Conservation (phyloP, 2,113 vertebrate species). For the Pseudorectes ferrugineus region DNA sequence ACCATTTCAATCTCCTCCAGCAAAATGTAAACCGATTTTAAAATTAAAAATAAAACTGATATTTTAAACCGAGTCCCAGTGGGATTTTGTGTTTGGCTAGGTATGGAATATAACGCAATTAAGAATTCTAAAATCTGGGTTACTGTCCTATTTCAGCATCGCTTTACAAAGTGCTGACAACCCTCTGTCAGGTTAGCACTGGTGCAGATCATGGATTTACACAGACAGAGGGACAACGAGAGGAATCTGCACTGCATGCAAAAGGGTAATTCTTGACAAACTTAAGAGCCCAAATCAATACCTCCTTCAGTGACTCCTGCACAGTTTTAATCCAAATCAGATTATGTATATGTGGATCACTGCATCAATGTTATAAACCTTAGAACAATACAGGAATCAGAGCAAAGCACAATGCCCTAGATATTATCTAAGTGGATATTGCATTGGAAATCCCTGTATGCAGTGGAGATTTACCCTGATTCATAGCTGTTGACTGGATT, state of each 20-base stretch:
- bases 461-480: background rate
- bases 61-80: background rate
- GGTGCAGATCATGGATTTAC: background rate
- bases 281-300: background rate
- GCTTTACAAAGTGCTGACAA: background rate
- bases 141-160: background rate
- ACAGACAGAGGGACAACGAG: background rate
- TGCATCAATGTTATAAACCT: background rate
- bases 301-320: background rate
- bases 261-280: background rate
- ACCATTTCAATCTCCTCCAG: background rate
- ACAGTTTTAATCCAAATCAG: background rate
- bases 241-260: background rate
- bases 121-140: slow-evolving; percentile 20
- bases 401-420: background rate
- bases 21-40: background rate
- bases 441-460: background rate
- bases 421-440: background rate
- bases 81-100: background rate
- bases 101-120: background rate
- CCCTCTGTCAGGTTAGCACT: background rate
- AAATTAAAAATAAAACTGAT: slow-evolving; percentile 13
- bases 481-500: background rate
- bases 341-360: background rate
- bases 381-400: background rate